Evolutionary conservation across 2,888 invertebrate genomes (phyloP).

Genomic region (Rhagophthalmus giganteus): DNA sequence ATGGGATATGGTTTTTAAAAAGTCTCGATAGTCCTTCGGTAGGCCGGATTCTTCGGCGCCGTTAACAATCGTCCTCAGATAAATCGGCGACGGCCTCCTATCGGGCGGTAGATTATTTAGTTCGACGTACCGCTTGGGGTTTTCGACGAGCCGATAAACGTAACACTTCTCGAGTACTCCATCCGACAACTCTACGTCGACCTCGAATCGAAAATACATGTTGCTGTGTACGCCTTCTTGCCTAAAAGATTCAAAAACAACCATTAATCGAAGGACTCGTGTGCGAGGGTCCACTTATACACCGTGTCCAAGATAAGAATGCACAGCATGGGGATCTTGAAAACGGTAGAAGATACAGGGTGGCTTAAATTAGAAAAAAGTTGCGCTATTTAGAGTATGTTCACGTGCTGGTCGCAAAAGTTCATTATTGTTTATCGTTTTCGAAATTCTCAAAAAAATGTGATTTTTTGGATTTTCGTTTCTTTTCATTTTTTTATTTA

Average conservation of each 20-base stretch:
- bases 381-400: no score
- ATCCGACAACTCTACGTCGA: constrained; percentile 62
- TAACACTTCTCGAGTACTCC: constrained; percentile 63
- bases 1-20: constrained; percentile 68
- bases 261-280: no score
- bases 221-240: constrained; percentile 76
- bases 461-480: no score
- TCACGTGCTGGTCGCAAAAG: no score
- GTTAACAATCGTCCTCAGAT: constrained; percentile 68
- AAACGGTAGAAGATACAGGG: no score
- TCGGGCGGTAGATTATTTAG: constrained; percentile 60
- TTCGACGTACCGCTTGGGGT: constrained; percentile 57
- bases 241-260: constrained; percentile 15
- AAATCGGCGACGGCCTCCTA: constrained; percentile 75
- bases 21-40: constrained; percentile 71
- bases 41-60: constrained; percentile 77
- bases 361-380: no score
- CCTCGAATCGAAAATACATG: constrained; percentile 67
- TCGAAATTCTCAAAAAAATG: no score
- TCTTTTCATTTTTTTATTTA: no score
- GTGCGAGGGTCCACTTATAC: no score
- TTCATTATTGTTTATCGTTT: no score
- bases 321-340: no score
- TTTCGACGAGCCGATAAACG: constrained; percentile 70
- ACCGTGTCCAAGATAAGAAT: no score